Conservation (phyloP, 2,888 invertebrate genomes). For the Perizoma flavofasciatum region DNA sequence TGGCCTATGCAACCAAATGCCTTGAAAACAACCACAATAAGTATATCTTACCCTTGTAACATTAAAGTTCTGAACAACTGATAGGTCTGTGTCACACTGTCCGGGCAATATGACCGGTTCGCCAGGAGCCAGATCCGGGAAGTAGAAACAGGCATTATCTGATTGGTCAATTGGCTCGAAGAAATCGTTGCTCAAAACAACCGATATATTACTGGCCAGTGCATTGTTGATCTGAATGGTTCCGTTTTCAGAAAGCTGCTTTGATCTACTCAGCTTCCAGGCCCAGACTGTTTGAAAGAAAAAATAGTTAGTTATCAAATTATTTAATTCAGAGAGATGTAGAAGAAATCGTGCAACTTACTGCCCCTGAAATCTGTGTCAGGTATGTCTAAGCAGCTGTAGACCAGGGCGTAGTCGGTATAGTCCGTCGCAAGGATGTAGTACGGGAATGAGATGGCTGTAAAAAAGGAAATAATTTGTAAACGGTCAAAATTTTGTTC, state of each 20-base stretch:
- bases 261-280: slow-evolving; percentile 69
- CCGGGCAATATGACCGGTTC: slow-evolving; percentile 61
- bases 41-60: slow-evolving; percentile 50
- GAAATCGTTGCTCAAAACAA: slow-evolving; percentile 57
- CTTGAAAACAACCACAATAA: neutral
- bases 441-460: slow-evolving; percentile 54
- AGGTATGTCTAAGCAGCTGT: slow-evolving; percentile 78
- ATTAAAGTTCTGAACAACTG: slow-evolving; percentile 57
- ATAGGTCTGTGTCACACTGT: slow-evolving; percentile 60
- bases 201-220: slow-evolving; percentile 40
- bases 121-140: slow-evolving; percentile 58
- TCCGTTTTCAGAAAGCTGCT: slow-evolving; percentile 43
- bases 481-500: no score
- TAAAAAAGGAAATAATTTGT: neutral
- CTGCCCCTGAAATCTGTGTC: slow-evolving; percentile 57
- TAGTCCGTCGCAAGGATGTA: slow-evolving; percentile 81
- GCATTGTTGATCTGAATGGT: slow-evolving; percentile 48
- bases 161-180: slow-evolving; percentile 61
- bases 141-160: slow-evolving; percentile 61
- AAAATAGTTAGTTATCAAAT: neutral
- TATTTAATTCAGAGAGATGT: neutral
- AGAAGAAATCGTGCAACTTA: slow-evolving; percentile 40
- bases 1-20: no score
- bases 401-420: slow-evolving; percentile 83
- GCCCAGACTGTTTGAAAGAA: slow-evolving; percentile 58